A percentile compares a stretch with the other conserved stretches of the same genome.
phyloP scores from a whole-genome alignment of 2,797 vertebrate species.

The Otus scops region DNA sequence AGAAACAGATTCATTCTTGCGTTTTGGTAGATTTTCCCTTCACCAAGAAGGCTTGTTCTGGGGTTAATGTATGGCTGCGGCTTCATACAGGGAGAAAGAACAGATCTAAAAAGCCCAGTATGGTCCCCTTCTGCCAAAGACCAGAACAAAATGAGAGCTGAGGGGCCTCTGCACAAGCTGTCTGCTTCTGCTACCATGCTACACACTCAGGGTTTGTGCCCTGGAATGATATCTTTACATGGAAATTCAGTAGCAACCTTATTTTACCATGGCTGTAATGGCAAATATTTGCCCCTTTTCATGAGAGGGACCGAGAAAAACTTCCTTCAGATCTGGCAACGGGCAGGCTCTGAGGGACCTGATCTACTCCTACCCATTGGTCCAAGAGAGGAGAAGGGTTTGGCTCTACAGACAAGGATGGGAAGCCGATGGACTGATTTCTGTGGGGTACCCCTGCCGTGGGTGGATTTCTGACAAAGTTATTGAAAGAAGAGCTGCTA shows the following conservation, averaged over 20 bases:
- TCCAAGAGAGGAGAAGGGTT: not conserved
- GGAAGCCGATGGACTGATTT: not conserved
- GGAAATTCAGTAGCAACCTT: not conserved
- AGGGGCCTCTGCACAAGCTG: not conserved
- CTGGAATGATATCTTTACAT: not conserved
- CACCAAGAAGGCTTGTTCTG: not conserved
- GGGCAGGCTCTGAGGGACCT: not conserved
- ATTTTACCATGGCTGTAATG: not conserved
- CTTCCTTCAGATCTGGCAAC: not conserved
- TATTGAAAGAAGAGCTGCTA: not conserved
- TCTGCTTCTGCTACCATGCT: not conserved
- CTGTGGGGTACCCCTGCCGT: rapidly evolving
- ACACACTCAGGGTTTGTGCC: not conserved
- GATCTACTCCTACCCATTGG: not conserved
- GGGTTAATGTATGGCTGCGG: not conserved
- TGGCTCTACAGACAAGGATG: not conserved
- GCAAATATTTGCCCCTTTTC: not conserved
- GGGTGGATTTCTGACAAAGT: not conserved
- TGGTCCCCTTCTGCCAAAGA: not conserved
- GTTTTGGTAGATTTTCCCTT: not conserved
- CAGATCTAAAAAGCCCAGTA: not conserved
- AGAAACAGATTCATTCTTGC: not conserved
- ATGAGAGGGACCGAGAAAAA: not conserved
- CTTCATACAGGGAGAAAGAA: not conserved
- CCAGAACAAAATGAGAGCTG: not conserved